These are phyloP conservation scores for Clavelina lepadiformis DNA, from an alignment of 23 tunicate genomes.

Conservation along the genomic window DNA sequence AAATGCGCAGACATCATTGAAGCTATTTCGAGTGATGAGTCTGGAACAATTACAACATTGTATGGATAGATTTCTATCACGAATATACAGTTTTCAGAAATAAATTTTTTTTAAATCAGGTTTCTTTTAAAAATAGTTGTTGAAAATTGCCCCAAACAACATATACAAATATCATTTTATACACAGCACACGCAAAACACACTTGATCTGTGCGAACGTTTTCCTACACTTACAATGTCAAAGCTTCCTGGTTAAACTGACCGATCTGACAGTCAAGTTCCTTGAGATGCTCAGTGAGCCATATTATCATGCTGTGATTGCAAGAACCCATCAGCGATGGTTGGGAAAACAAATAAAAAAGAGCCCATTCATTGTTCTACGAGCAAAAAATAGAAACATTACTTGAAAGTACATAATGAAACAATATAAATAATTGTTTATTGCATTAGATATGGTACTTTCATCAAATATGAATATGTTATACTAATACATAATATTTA, in stretches of 20 bases:
- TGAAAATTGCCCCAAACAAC: too few species aligned
- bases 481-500: too few species aligned
- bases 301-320: constrained; percentile 15
- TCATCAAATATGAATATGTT: neutral
- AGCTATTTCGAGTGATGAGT: constrained; percentile 13
- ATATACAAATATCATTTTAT: too few species aligned
- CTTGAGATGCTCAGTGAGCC: constrained; percentile 52
- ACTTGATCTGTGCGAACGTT: too few species aligned
- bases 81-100: too few species aligned
- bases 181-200: too few species aligned
- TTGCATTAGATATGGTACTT: neutral
- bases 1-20: constrained; percentile 34
- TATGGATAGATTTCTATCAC: too few species aligned
- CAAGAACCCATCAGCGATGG: constrained; percentile 42
- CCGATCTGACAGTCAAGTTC: neutral
- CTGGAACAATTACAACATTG: constrained; percentile 15
- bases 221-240: constrained; percentile 36
- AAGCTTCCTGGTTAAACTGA: constrained; percentile 38
- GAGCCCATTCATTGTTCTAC: constrained; percentile 81
- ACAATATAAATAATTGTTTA: neutral
- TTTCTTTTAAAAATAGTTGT: too few species aligned
- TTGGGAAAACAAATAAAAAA: constrained; percentile 76
- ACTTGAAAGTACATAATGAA: too few species aligned
- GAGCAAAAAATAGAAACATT: too few species aligned
- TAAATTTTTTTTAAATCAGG: too few species aligned